These are phyloP conservation scores for Drosophila kurseongensis DNA, from an alignment of 1,140 invertebrate genomes.

Conservation along the genomic window DNA sequence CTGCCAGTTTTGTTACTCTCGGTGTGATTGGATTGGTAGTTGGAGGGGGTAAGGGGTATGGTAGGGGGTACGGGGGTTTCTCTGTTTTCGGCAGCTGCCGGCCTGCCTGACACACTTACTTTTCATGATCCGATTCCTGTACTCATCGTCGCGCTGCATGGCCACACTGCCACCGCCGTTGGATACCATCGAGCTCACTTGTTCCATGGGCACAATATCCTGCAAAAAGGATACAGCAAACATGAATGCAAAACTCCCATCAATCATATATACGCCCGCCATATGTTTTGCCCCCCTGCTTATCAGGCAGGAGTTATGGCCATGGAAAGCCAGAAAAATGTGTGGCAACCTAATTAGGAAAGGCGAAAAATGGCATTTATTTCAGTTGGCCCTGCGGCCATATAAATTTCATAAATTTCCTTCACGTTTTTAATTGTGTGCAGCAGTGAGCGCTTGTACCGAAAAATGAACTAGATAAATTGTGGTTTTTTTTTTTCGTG, in stretches of 20 bases:
- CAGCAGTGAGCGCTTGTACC: constrained; percentile 18
- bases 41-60: neutral
- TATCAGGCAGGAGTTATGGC: constrained; percentile 40
- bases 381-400: constrained; percentile 11
- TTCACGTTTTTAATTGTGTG: constrained; percentile 47
- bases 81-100: constrained; percentile 27
- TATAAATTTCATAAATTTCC: constrained; percentile 28
- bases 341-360: constrained; percentile 65
- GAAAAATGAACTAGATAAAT: constrained; percentile 75
- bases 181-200: constrained; percentile 84
- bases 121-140: constrained; percentile 84
- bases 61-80: constrained; percentile 8
- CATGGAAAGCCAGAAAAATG: constrained; percentile 2
- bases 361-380: constrained; percentile 61
- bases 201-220: constrained; percentile 85
- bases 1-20: constrained; percentile 59
- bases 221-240: constrained; percentile 55
- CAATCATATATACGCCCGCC: constrained; percentile 48
- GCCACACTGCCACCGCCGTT: constrained; percentile 82
- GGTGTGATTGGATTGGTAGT: constrained; percentile 35
- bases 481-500: constrained; percentile 38
- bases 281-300: constrained; percentile 40
- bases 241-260: constrained; percentile 36
- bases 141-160: constrained; percentile 84
- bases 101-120: constrained; percentile 79